A percentile compares a stretch with the other conserved stretches of the same genome.
phyloP scores from a whole-genome alignment of 2,113 vertebrate genomes.

The Myiozetetes cayanensis region DNA sequence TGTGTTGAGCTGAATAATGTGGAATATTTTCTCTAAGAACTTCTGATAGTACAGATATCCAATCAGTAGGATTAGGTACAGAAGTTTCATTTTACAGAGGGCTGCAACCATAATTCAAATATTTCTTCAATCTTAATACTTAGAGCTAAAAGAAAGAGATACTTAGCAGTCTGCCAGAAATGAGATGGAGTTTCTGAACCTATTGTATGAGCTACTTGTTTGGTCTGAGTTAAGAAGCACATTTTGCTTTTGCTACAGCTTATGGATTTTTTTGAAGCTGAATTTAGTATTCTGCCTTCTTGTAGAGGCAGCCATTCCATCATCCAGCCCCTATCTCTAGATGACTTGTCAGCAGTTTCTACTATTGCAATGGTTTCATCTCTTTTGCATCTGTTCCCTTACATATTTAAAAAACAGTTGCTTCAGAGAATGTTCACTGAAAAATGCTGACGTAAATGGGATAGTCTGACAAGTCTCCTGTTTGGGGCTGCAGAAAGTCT shows the following conservation, averaged over 20 bases:
- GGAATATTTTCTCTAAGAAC: not conserved
- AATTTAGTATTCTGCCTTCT: not conserved
- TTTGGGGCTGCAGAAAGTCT: not conserved
- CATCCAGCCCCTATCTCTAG: not conserved
- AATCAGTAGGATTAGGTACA: not conserved
- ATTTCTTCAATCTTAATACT: not conserved
- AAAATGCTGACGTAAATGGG: not conserved
- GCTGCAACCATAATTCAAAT: not conserved
- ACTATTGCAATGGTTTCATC: not conserved
- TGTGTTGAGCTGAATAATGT: not conserved
- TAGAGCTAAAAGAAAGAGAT: not conserved
- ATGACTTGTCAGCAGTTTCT: slow-evolving; percentile 17
- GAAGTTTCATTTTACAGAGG: not conserved
- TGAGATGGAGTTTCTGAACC: not conserved
- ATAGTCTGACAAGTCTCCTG: not conserved
- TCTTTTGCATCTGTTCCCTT: not conserved
- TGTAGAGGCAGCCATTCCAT: not conserved
- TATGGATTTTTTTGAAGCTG: not conserved
- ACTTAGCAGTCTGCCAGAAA: not conserved
- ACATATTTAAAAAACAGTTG: not conserved
- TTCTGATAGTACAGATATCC: not conserved
- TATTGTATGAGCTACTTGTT: not conserved
- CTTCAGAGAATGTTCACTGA: not conserved
- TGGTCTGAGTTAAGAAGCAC: not conserved
- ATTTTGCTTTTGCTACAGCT: not conserved